Conservation (phyloP, 2,888 invertebrate genomes). For the Hoplodrina blanda region DNA sequence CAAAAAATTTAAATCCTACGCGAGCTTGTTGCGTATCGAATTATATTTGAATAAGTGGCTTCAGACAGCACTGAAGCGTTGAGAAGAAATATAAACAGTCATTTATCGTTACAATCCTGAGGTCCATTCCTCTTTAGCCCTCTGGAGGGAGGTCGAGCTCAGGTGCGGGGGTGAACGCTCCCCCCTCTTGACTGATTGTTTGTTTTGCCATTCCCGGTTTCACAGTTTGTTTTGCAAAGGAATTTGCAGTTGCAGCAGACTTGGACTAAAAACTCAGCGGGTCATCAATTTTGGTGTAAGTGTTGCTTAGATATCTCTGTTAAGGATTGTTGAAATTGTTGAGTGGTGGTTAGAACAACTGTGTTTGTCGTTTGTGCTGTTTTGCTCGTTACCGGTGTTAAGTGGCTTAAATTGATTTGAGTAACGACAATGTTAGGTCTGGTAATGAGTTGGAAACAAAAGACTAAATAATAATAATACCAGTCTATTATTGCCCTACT, state of each 20-base stretch:
- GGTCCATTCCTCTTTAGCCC: conserved; percentile 74
- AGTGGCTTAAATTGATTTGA: conserved; percentile 25
- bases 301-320: conserved; percentile 54
- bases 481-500: too few relatives aligned
- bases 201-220: conserved; percentile 76
- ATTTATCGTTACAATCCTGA: conserved; percentile 83
- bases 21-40: conserved; percentile 68
- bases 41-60: conserved; percentile 83
- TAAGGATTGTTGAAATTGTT: conserved; percentile 45
- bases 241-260: conserved; percentile 77
- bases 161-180: conserved; percentile 75
- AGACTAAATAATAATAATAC: not conserved
- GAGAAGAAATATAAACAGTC: conserved; percentile 85
- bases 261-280: conserved; percentile 63
- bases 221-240: conserved; percentile 74
- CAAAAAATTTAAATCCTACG: conserved; percentile 62
- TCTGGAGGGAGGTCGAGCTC: conserved; percentile 70
- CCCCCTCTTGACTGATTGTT: conserved; percentile 83
- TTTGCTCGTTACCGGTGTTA: conserved; percentile 35
- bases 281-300: conserved; percentile 63
- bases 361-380: conserved; percentile 15
- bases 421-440: conserved; percentile 8
- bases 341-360: conserved; percentile 23
- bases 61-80: conserved; percentile 74
- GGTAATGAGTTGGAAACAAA: conserved; percentile 3